These are phyloP conservation scores for Macrosteles quadrilineatus DNA, from an alignment of 1,140 invertebrate species.

Conservation along the genomic window DNA sequence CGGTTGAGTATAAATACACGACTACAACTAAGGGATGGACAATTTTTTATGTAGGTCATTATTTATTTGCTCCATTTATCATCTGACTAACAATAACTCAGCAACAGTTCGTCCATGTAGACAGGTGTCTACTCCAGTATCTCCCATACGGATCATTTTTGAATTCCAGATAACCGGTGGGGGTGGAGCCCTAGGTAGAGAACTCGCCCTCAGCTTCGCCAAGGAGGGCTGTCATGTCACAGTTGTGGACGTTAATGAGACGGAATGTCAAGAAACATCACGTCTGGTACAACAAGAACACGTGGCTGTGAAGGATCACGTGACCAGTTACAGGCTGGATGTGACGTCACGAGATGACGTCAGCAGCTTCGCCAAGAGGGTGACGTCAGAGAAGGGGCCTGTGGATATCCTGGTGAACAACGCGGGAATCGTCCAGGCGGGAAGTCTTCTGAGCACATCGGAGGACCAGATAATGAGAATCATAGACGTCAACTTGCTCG, in stretches of 20 bases:
- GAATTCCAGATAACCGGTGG: conserved; percentile 66
- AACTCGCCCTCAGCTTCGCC: conserved; percentile 64
- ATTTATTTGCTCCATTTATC: no score
- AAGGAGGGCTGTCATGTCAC: conserved; percentile 61
- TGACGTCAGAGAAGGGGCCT: conserved; percentile 38
- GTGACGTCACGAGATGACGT: conserved; percentile 45
- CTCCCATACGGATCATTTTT: no score
- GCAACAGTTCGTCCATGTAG: no score
- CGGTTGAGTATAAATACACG: no score
- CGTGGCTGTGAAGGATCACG: conserved; percentile 30
- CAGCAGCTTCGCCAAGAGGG: conserved; percentile 31
- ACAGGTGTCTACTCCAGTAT: no score
- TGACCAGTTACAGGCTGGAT: conserved; percentile 48
- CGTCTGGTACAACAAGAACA: conserved; percentile 46
- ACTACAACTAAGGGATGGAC: no score
- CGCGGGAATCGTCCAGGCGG: conserved; percentile 43
- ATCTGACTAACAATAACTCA: no score
- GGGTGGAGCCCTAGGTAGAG: conserved; percentile 67
- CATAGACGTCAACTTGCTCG: conserved; percentile 43
- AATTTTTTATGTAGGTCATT: no score
- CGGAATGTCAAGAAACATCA: conserved; percentile 56
- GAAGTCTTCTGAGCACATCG: conserved; percentile 33
- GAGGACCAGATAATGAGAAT: conserved; percentile 37
- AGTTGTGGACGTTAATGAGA: conserved; percentile 64
- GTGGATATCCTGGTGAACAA: conserved; percentile 46